Evolutionary conservation across 2,888 invertebrate species (phyloP).

Genomic region (Volucella zonaria): DNA sequence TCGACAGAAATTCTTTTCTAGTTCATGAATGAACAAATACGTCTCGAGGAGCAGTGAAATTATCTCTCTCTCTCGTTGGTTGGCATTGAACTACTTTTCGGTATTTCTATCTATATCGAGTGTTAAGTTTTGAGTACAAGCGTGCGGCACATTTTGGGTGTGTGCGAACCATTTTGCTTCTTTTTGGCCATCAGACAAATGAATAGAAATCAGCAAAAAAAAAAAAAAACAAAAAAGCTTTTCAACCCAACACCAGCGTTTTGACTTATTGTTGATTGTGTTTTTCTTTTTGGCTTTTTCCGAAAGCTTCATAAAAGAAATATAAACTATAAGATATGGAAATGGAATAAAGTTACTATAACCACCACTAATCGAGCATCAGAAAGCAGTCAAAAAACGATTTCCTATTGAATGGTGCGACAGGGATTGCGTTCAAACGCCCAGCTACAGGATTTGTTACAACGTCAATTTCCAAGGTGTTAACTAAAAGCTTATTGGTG

Average conservation of each 20-base stretch:
- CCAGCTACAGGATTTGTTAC: constrained; percentile 5
- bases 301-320: constrained; percentile 23
- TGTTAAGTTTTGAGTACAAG: constrained; percentile 20
- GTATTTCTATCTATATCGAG: constrained; percentile 35
- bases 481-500: constrained; percentile 45
- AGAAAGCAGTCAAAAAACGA: constrained; percentile 37
- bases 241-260: constrained; percentile 27
- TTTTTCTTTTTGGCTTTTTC: not conserved
- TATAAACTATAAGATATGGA: not conserved
- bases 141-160: constrained; percentile 32
- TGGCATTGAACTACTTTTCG: constrained; percentile 65
- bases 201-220: not conserved
- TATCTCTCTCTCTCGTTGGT: constrained; percentile 34
- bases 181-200: constrained; percentile 13
- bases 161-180: constrained; percentile 6
- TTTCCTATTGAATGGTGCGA: constrained; percentile 43
- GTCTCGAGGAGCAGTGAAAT: constrained; percentile 47
- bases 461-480: constrained; percentile 23
- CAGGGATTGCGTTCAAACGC: not conserved
- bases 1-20: constrained; percentile 54
- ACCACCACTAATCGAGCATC: not conserved
- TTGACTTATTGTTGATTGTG: not conserved
- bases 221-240: constrained; percentile 23
- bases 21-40: constrained; percentile 56
- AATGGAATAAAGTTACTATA: not conserved